phyloP scores from a whole-genome alignment of 2,797 vertebrate genomes.

The Dipus sagitta region DNA sequence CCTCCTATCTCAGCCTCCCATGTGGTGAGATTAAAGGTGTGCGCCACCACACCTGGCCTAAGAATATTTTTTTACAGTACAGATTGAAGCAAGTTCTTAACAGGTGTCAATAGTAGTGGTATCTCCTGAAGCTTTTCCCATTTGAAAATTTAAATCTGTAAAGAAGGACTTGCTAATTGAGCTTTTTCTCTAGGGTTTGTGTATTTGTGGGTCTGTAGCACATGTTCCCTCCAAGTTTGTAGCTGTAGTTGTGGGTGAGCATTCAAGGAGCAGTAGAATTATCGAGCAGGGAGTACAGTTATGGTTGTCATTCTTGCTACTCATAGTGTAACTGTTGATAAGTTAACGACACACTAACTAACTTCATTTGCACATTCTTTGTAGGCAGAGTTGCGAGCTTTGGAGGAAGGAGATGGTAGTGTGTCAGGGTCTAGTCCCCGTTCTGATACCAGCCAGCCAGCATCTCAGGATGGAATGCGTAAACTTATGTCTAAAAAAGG shows the following conservation, averaged over 20 bases:
- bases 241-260: neutral
- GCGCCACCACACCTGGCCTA: too few species aligned
- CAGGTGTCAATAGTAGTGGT: neutral
- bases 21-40: too few species aligned
- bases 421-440: slow-evolving; percentile 95
- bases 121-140: neutral
- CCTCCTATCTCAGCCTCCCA: too few species aligned
- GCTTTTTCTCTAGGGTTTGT: neutral
- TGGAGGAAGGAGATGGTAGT: slow-evolving; percentile 97
- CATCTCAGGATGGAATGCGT: slow-evolving; percentile 90
- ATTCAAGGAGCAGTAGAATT: neutral
- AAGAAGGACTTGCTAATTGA: neutral
- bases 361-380: neutral
- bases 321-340: neutral
- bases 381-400: slow-evolving; percentile 96
- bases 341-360: neutral
- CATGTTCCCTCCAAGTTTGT: neutral
- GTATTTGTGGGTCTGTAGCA: neutral
- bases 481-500: slow-evolving; percentile 89
- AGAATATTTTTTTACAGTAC: too few species aligned
- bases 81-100: neutral
- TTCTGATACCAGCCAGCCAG: slow-evolving; percentile 92
- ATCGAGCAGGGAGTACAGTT: neutral
- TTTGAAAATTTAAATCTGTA: neutral
- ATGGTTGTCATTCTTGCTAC: neutral